Evolutionary conservation across 2,888 invertebrate genomes (phyloP).

Genomic region (Himalopsyche anomala): DNA sequence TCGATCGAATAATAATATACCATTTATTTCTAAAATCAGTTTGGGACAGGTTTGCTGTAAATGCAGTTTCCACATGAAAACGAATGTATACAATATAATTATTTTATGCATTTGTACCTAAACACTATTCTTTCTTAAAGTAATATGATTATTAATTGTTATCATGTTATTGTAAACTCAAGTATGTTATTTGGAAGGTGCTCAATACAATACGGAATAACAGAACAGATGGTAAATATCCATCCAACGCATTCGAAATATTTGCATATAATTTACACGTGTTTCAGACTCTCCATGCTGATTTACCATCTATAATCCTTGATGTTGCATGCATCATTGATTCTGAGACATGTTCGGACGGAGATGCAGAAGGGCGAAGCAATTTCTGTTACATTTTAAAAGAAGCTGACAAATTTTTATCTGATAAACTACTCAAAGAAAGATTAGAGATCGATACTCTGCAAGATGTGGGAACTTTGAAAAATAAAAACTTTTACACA

Average conservation of each 20-base stretch:
- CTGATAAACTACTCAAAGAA: slow-evolving; percentile 93
- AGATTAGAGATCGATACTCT: slow-evolving; percentile 95
- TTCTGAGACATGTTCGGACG: slow-evolving; percentile 86
- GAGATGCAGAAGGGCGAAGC: slow-evolving; percentile 83
- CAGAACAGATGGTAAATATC: no score
- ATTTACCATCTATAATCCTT: slow-evolving; percentile 88
- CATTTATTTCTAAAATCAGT: no score
- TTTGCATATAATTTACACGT: neutral
- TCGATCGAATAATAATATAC: no score
- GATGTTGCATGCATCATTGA: slow-evolving; percentile 92
- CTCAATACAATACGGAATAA: no score
- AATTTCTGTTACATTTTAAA: slow-evolving; percentile 87
- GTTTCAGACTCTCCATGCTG: slow-evolving; percentile 83
- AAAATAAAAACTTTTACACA: slow-evolving; percentile 92
- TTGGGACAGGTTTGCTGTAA: no score
- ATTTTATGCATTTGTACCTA: no score
- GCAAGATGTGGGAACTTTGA: slow-evolving; percentile 93
- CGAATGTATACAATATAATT: no score
- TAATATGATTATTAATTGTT: no score
- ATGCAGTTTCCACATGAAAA: no score
- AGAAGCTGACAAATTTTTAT: slow-evolving; percentile 88
- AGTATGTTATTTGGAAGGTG: no score
- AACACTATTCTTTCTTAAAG: no score
- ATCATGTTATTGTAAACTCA: no score
- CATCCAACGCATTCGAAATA: neutral